Evolutionary conservation across 1,140 invertebrate species (phyloP), one percentile per base, ranked within the genome.

Genomic region (Rhynchophorus ferrugineus): DNA sequence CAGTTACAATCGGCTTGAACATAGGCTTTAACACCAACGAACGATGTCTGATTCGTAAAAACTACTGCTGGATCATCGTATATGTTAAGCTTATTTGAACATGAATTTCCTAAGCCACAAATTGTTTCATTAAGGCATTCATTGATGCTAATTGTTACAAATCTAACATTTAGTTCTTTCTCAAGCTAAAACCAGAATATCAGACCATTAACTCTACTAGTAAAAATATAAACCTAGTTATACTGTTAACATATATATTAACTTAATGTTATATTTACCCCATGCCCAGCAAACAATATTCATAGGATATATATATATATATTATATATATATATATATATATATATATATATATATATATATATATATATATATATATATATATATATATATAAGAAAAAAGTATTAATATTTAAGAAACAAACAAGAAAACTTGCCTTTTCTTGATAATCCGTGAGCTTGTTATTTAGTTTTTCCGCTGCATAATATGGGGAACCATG

Each of bases 401-500:
- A n/a, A n/a, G n/a, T n/a, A n/a, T n/a, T n/a, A n/a, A n/a, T n/a
- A n/a, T n/a, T n/a, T n/a, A n/a, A n/a, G n/a, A n/a, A n/a, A n/a
- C n/a, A n/a, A n/a, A n/a, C n/a, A 14, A 17, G 3, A 17, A 21
- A 21, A 59, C 62, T 63, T 62, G 86, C 83, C 70, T 83, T 74
- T 36, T 78, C 72, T 57, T 83, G 78, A 59, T 63, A 22, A 45
- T 60, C 57, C 2, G 61, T 58, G 3, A 58, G 73, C 46, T 89
- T 80, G 1, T 87, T 86, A 58, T 95, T 90, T 1, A 95, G 71
- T 66, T 84, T 89, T 68, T 91, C 89, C 0, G 89, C 73, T 0
- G 82, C 79, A 63, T 91, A 92, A 66, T 93, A 95, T 0, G 92
- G 92, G 0, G 91, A 94, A 0, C 87, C 89, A 67, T 95, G 92